Base-by-base conservation (phyloP, 2,113 vertebrate species). In the Oncorhynchus clarkii region DNA sequence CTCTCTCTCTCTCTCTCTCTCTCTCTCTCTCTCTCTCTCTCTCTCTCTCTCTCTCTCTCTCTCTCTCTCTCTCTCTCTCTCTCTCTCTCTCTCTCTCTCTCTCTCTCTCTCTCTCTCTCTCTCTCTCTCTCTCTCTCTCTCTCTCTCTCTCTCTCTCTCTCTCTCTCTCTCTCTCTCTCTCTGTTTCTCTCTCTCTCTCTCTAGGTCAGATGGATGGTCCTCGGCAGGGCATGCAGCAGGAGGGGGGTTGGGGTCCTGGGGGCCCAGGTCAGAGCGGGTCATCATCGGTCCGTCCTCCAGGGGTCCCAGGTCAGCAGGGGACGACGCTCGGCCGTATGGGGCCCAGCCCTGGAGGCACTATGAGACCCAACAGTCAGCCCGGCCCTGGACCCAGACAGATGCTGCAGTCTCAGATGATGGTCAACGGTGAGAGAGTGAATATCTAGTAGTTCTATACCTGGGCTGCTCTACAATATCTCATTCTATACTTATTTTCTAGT, bases 321-420 rank as follows among this genome's bases (percentile, higher is more conserved):
- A 72, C 88, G 59, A 82, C 92, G 75, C 92, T 91, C 79, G 91
- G 91, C 27, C 92, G 95, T 79, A 94, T 99, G 90, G 95, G 95
- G 70, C 94, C 95, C 51, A 94, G 91, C 79, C 82, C 93, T 57
- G 92, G 51, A 54, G 51, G 93, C 0, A 90, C 94, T 16, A 91
- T 97, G 94, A 93, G 97, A 84, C 93, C 96, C 79, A 94, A 68
- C 92, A 94, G 74, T 89, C 98, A 97, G 85, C 91, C 95, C 8
- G 96, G 94, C 69, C 94, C 96, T 8, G 96, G 94, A 68, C 94
- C 95, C 0, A 91, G 97, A 76, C 95, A 94, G 86, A 96, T 98
- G 93, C 93, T 98, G 34, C 96, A 94, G 76, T 91, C 95, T 72
- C 93, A 95, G 81, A 95, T 97, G 91, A 96, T 99, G 94, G 90